A percentile compares a stretch with the other conserved stretches of the same genome.
These are phyloP conservation scores for Orthonyx spaldingii DNA, from an alignment of 2,113 vertebrate genomes.

Conservation along the genomic window DNA sequence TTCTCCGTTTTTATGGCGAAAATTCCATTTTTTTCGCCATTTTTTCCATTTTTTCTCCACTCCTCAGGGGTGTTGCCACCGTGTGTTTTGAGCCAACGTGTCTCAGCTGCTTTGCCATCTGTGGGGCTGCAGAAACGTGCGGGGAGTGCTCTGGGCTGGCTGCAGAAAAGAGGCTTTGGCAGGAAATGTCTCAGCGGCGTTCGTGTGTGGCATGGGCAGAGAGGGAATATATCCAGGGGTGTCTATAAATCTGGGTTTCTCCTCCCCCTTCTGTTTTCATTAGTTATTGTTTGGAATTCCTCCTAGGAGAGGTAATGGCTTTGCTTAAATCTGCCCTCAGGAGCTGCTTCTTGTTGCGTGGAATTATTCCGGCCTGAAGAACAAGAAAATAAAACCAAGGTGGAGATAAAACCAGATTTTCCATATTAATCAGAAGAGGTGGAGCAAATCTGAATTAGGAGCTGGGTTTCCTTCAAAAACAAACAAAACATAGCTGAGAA, in stretches of 20 bases:
- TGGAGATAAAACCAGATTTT: not conserved
- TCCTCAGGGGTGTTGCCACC: not conserved
- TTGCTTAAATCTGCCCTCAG: slow-evolving; percentile 28
- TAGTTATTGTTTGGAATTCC: not conserved
- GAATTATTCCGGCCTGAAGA: not conserved
- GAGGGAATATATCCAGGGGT: not conserved
- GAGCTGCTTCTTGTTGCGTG: not conserved
- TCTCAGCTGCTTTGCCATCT: not conserved
- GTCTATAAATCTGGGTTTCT: not conserved
- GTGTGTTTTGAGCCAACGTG: not conserved
- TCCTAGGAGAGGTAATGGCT: slow-evolving; percentile 1
- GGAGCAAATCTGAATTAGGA: not conserved
- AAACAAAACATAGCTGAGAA: not conserved
- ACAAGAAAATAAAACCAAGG: not conserved
- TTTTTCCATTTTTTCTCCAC: not conserved
- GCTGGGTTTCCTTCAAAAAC: not conserved
- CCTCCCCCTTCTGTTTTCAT: not conserved
- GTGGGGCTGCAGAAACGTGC: not conserved
- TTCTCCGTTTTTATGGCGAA: fast-evolving
- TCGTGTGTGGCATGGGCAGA: not conserved
- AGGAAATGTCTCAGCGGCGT: not conserved
- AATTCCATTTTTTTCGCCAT: not conserved
- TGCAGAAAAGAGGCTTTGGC: not conserved
- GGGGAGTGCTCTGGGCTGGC: not conserved
- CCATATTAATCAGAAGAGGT: not conserved